Evolutionary conservation across 2,888 invertebrate genomes (phyloP).

Genomic region (Harpagoxenus sublaevis): DNA sequence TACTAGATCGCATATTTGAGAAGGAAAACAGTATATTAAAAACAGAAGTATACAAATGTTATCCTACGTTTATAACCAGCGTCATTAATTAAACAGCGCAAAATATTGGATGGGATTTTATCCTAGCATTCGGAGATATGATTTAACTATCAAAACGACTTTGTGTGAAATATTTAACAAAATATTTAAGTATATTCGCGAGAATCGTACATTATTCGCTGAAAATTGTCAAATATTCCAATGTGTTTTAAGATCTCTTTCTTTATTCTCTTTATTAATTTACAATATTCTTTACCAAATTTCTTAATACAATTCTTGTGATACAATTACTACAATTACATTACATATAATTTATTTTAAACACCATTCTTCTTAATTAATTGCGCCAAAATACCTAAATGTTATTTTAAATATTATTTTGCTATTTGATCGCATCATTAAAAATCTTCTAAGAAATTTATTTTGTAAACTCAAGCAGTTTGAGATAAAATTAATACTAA

Average conservation of each 20-base stretch:
- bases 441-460: not conserved
- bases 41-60: not conserved
- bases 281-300: not conserved
- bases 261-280: slow-evolving; percentile 1
- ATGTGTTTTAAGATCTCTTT: not conserved
- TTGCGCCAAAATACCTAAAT: not conserved
- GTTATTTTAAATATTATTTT: slow-evolving; percentile 6
- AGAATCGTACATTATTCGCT: not conserved
- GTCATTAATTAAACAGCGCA: not conserved
- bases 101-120: not conserved
- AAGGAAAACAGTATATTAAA: not conserved
- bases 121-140: not conserved
- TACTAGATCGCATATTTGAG: not conserved
- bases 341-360: not conserved
- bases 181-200: not conserved
- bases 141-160: not conserved
- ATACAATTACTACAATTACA: not conserved
- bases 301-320: not conserved
- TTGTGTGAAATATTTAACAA: not conserved
- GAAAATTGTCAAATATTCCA: not conserved
- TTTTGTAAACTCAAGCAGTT: not conserved
- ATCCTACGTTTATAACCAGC: not conserved
- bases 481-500: not conserved
- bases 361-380: not conserved
- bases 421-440: not conserved